Evolutionary conservation across 2,113 vertebrate genomes (phyloP).

Genomic region (Leucosticte australis): DNA sequence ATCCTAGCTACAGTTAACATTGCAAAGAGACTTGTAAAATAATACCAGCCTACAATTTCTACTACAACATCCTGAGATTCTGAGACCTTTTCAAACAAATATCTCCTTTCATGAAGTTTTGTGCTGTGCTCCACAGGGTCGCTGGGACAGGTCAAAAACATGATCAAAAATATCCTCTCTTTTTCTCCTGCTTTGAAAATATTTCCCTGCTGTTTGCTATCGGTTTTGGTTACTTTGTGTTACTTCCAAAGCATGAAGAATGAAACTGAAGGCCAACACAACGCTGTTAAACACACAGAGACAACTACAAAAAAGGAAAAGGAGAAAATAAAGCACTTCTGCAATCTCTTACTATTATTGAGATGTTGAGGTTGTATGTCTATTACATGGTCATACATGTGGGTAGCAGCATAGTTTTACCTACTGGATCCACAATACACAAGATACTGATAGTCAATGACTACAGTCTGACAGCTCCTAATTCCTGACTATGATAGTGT

Average conservation of each 20-base stretch:
- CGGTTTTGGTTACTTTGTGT: not conserved
- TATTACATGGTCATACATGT: not conserved
- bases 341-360: not conserved
- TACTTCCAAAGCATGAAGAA: not conserved
- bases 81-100: not conserved
- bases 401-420: not conserved
- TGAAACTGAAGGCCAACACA: not conserved
- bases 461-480: rapidly evolving
- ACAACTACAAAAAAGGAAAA: not conserved
- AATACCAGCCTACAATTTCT: not conserved
- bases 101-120: not conserved
- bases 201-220: not conserved
- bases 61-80: not conserved
- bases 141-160: not conserved
- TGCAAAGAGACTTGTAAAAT: not conserved
- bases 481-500: not conserved
- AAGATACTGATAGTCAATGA: not conserved
- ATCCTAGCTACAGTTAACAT: not conserved
- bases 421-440: not conserved
- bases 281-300: not conserved
- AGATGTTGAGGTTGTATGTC: not conserved
- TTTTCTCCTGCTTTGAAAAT: not conserved
- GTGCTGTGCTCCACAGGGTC: not conserved
- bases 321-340: not conserved
- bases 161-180: not conserved